A percentile compares a stretch with the other conserved stretches of the same genome.
Conservation (phyloP, 1,140 invertebrate species). For the Nasonia giraulti region DNA sequence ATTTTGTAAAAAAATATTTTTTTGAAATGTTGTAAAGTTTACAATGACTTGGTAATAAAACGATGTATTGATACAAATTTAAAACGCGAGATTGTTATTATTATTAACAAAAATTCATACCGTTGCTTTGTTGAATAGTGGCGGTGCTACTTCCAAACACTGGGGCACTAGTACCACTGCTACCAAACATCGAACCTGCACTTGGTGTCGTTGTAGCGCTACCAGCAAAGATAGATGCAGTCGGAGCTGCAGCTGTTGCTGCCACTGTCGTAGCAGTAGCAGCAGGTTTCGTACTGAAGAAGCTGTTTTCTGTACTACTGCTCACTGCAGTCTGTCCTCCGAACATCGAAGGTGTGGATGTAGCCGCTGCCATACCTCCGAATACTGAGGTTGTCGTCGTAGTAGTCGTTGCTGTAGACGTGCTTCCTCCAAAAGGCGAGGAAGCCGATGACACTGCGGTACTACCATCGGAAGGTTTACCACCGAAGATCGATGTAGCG, state of each 20-base stretch:
- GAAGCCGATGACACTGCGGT: conserved; percentile 17
- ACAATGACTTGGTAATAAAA: not conserved
- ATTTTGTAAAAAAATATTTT: not conserved
- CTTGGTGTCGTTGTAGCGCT: conserved; percentile 27
- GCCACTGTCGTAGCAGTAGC: not conserved
- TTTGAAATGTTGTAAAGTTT: not conserved
- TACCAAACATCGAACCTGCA: not conserved
- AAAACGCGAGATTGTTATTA: not conserved
- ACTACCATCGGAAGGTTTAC: not conserved
- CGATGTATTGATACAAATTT: not conserved
- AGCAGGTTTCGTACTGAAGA: conserved; percentile 3
- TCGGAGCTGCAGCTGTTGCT: conserved; percentile 24
- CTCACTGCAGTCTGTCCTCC: not conserved
- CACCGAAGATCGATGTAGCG: conserved; percentile 38
- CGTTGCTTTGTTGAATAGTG: not conserved
- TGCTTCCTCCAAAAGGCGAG: not conserved
- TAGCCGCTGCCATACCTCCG: not conserved
- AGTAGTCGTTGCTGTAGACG: conserved; percentile 36
- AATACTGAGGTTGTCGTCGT: conserved; percentile 40
- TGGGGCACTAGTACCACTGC: not conserved
- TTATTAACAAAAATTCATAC: not conserved
- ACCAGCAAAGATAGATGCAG: conserved; percentile 54
- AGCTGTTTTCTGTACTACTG: conserved; percentile 5
- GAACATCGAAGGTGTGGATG: conserved; percentile 39
- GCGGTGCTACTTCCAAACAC: not conserved